Base-by-base conservation (phyloP, 1,140 invertebrate genomes). In the Pogonognathellus flavescens region DNA sequence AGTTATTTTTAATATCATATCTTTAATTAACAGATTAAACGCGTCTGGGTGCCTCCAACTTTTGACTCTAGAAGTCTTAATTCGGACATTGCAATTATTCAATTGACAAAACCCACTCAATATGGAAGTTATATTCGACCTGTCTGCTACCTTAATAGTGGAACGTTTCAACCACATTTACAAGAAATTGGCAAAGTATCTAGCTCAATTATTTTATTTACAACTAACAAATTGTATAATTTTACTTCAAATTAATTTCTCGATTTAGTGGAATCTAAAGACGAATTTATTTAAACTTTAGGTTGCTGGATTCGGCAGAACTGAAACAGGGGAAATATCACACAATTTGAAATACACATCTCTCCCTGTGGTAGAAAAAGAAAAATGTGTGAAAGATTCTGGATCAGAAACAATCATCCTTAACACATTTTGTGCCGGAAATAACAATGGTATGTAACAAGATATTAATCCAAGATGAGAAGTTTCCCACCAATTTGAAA, bases 41-140 rank as follows among this genome's bases (percentile, higher is more conserved):
- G 52, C 57, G 52, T 62, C n/a, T 50, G 66, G 31, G 41, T 86
- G 8, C 85, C 82, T 13, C n/a, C 41, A 1, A 82, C 72, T 25
- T 85, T 83, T 18, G 66, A 83, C 80, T 14, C 25, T 14, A 50
- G 70, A 62, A 86, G 22, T 55, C 41, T 59, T 0, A 52, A 80
- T 72, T 83, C 85, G 10, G 92, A 92, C 85, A 91, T 92, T 31
- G 92, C 92, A 22, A 85, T 92, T 5, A 87, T 92, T 3, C 89
- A 90, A 66, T 86, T 92, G 9, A 88, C 88, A 16, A 82, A 89
- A 52, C 90, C 90, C 1, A 90, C 91, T 5, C 76, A 82, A 10
- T 92, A 90, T 86, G 87, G 89, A 10, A 88, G 90, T 8, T 89
- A 90, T 49, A 90, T 92, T 9, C 89, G 90, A 62, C 92, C 92